A percentile compares a stretch with the other conserved stretches of the same genome.
phyloP scores from a whole-genome alignment of 2,797 vertebrate species.

The Sylvia borin region DNA sequence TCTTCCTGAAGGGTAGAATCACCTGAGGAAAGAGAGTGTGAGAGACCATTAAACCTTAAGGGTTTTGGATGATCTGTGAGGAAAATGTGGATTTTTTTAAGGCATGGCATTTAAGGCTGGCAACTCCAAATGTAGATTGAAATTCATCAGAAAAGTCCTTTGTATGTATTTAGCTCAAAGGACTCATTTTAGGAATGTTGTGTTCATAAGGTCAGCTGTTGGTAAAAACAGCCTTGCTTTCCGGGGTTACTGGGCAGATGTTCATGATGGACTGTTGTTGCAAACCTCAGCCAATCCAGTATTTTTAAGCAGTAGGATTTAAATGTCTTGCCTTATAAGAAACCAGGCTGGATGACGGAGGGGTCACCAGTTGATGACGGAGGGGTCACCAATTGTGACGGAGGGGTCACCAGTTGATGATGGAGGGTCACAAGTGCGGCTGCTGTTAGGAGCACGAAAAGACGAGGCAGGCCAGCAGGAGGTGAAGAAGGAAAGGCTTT shows the following conservation, averaged over 20 bases:
- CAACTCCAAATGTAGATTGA: not conserved
- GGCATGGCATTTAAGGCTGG: not conserved
- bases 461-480: too few species aligned
- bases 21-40: slow-evolving; percentile 37
- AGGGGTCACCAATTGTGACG: too few species aligned
- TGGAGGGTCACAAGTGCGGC: too few species aligned
- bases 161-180: not conserved
- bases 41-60: slow-evolving; percentile 39
- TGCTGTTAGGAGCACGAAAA: too few species aligned
- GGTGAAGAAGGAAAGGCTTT: too few species aligned
- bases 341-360: too few species aligned
- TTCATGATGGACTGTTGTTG: not conserved
- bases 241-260: not conserved
- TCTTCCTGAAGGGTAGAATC: slow-evolving; percentile 55
- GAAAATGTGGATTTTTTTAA: not conserved
- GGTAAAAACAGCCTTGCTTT: not conserved
- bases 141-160: not conserved
- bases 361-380: too few species aligned
- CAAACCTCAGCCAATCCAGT: not conserved
- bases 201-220: not conserved
- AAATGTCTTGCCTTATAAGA: not conserved
- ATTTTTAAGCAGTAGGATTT: not conserved
- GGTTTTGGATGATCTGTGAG: slow-evolving; percentile 4
- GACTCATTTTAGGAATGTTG: fast-evolving
- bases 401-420: too few species aligned